A percentile compares a stretch with the other conserved stretches of the same genome.
Evolutionary conservation across 2,888 invertebrate genomes (phyloP).

Genomic region (Punctoribates punctum): DNA sequence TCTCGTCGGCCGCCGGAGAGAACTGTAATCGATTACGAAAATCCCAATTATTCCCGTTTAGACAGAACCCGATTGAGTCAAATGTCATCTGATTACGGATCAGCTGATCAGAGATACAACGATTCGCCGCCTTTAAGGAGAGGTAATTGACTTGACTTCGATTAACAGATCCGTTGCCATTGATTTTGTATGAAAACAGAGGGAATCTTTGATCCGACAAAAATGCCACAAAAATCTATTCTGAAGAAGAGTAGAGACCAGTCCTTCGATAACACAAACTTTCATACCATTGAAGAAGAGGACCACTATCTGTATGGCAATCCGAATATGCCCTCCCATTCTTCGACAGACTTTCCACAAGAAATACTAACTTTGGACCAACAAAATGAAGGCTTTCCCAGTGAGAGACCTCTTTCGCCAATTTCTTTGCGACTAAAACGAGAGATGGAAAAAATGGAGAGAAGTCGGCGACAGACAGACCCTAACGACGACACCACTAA

Average conservation of each 20-base stretch:
- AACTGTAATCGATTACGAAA: neutral
- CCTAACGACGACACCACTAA: neutral
- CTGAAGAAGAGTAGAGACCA: neutral
- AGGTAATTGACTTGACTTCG: too few relatives aligned
- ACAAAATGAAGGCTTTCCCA: too few relatives aligned
- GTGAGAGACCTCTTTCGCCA: neutral
- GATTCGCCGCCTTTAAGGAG: neutral
- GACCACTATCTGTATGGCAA: neutral
- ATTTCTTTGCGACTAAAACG: constrained; percentile 9
- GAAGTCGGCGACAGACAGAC: neutral
- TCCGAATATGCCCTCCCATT: neutral
- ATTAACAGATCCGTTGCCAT: too few relatives aligned
- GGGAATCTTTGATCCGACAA: neutral
- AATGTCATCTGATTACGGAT: neutral
- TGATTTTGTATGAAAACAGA: neutral
- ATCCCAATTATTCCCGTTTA: neutral
- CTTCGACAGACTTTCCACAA: neutral
- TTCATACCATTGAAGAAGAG: neutral
- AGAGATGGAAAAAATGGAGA: constrained; percentile 12
- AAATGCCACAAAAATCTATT: neutral
- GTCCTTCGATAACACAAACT: neutral
- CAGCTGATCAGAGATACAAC: neutral
- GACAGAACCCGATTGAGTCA: constrained; percentile 7
- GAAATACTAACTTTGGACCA: neutral
- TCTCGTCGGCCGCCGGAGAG: neutral